A percentile compares a stretch with the other conserved stretches of the same genome.
phyloP scores from a whole-genome alignment of 2,113 vertebrate species.

The Enhydra lutris region DNA sequence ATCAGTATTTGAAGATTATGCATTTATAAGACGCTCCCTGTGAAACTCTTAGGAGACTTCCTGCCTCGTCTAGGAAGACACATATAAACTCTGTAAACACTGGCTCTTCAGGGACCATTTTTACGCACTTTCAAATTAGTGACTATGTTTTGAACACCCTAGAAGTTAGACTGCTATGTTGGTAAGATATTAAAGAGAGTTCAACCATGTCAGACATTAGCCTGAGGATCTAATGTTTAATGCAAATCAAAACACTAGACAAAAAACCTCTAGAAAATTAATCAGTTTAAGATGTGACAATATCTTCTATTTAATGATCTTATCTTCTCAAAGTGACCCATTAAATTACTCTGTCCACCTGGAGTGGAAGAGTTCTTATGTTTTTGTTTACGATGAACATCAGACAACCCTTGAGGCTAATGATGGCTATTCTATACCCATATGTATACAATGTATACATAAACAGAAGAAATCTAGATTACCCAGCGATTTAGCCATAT shows the following conservation, averaged over 20 bases:
- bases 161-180: background rate
- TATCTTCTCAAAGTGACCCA: background rate
- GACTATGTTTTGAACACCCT: background rate
- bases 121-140: conserved; percentile 1
- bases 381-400: conserved; percentile 41
- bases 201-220: background rate
- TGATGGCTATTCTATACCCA: background rate
- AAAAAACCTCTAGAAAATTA: conserved; percentile 12
- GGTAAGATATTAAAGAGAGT: background rate
- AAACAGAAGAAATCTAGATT: conserved; percentile 19
- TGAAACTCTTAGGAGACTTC: background rate
- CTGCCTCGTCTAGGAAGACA: background rate
- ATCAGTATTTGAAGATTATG: background rate
- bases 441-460: background rate
- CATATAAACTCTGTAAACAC: background rate
- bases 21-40: background rate
- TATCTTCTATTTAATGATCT: conserved; percentile 31
- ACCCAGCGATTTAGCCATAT: background rate
- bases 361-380: background rate
- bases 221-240: background rate
- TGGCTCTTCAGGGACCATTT: background rate
- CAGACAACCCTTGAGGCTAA: background rate
- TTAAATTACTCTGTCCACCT: background rate
- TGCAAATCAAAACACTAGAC: conserved; percentile 3
- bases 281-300: background rate